phyloP scores from a whole-genome alignment of 2,797 vertebrate species.

The Ciconia nigra region DNA sequence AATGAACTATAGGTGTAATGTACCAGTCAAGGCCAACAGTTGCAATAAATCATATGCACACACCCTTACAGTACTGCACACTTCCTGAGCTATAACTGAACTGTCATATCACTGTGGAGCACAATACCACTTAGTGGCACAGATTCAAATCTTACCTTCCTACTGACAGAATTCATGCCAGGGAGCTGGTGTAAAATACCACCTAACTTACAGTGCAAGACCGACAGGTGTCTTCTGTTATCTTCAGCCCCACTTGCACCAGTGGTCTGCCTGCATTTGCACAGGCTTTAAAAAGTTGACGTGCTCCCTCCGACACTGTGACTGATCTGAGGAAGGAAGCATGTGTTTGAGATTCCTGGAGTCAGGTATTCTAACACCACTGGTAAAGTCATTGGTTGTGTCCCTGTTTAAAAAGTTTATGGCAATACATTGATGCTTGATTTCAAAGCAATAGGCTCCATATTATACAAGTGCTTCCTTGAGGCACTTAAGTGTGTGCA shows the following conservation, averaged over 20 bases:
- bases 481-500: fast-evolving
- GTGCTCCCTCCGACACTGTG: not conserved
- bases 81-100: not conserved
- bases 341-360: not conserved
- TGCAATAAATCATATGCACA: slow-evolving; percentile 66
- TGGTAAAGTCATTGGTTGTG: not conserved
- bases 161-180: not conserved
- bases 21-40: slow-evolving; percentile 63
- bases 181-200: not conserved
- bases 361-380: not conserved
- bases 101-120: fast-evolving
- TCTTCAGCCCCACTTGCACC: not conserved
- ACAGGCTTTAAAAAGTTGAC: not conserved
- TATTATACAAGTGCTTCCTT: not conserved
- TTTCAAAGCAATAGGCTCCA: not conserved
- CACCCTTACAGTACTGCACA: not conserved
- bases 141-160: not conserved
- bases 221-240: not conserved
- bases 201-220: not conserved
- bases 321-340: not conserved
- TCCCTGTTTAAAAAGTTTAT: not conserved
- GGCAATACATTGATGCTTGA: not conserved
- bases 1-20: slow-evolving; percentile 59
- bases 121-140: not conserved
- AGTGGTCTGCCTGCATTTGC: not conserved